phyloP scores from a whole-genome alignment of 2,113 vertebrate genomes.

The Pelmatolapia mariae region DNA sequence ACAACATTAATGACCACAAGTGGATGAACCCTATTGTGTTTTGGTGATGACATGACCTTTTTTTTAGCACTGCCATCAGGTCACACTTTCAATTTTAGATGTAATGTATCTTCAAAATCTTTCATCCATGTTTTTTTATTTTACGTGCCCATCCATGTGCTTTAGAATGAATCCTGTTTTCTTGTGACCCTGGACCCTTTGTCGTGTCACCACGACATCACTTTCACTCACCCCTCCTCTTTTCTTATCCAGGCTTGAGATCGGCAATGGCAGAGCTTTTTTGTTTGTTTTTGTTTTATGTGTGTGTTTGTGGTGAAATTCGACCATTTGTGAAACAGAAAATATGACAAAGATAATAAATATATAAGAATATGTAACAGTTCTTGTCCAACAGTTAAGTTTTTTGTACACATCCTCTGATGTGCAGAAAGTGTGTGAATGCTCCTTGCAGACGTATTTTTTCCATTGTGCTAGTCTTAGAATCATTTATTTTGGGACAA shows the following conservation, averaged over 20 bases:
- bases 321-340: background rate
- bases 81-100: background rate
- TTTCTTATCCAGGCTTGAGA: fast-evolving
- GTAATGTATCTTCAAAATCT: background rate
- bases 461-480: background rate
- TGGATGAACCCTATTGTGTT: background rate
- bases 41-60: background rate
- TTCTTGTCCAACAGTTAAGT: background rate
- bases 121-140: fast-evolving
- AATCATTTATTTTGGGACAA: background rate
- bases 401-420: background rate
- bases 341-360: too few species aligned
- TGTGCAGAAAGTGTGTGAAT: background rate
- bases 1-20: background rate
- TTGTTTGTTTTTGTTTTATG: fast-evolving
- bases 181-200: background rate
- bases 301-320: background rate
- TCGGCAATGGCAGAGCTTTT: background rate
- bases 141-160: background rate
- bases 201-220: background rate
- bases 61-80: fast-evolving
- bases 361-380: background rate
- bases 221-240: background rate
- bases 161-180: background rate
- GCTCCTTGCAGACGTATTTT: background rate